Evolutionary conservation across 2,888 invertebrate species (phyloP).

Genomic region (Andrena dorsata): DNA sequence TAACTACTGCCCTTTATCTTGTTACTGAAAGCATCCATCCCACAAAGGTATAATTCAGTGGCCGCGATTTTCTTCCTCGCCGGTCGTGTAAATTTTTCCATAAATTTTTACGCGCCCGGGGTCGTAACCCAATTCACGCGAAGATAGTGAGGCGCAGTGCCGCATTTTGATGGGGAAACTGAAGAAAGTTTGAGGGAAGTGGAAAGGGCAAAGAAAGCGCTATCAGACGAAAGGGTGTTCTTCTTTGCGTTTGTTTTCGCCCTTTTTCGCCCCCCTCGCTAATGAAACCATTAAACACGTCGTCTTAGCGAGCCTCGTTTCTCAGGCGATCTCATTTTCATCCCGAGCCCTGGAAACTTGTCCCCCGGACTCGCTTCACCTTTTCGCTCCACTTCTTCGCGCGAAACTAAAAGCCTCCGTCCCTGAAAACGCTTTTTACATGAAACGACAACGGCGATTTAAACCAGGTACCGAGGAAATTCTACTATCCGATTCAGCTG

Average conservation of each 20-base stretch:
- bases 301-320: slow-evolving; percentile 73
- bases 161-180: not conserved
- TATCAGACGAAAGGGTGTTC: slow-evolving; percentile 38
- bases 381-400: slow-evolving; percentile 40
- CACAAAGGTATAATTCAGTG: not conserved
- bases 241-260: slow-evolving; percentile 25
- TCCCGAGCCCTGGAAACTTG: slow-evolving; percentile 53
- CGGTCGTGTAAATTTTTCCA: not conserved
- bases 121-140: slow-evolving; percentile 8
- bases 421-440: slow-evolving; percentile 51
- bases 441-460: slow-evolving; percentile 43
- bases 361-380: slow-evolving; percentile 30
- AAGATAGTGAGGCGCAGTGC: not conserved
- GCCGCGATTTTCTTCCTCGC: not conserved
- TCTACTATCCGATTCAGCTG: slow-evolving; percentile 45
- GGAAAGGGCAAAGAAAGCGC: slow-evolving; percentile 40
- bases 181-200: slow-evolving; percentile 8
- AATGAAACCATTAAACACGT: slow-evolving; percentile 80
- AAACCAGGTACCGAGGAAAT: slow-evolving; percentile 39
- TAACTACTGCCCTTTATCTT: not conserved
- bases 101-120: not conserved
- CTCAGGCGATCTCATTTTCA: slow-evolving; percentile 76
- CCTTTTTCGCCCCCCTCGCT: slow-evolving; percentile 66
- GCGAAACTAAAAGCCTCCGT: slow-evolving; percentile 32
- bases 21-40: not conserved